Evolutionary conservation across 2,113 vertebrate genomes (phyloP), one percentile per base, ranked within the genome.

Genomic region (Peucedramus taeniatus): DNA sequence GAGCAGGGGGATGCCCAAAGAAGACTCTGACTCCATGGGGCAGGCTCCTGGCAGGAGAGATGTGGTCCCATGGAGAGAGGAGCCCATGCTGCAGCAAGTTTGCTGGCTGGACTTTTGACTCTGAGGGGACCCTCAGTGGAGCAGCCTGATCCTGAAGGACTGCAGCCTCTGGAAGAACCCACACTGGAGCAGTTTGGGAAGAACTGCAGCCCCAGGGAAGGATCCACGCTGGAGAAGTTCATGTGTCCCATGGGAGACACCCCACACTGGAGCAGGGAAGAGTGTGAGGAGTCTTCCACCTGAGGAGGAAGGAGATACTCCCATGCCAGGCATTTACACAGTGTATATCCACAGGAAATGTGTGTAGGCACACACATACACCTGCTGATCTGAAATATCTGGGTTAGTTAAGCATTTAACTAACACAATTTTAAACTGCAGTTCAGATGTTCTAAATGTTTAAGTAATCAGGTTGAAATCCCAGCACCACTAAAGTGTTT

Each of bases 321-420:
- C 68, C 37, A 23, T 1, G 10, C 19, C 3, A 39, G 7, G 20
- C 39, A 11, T 19, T 54, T 4, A n/a, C 30, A 9, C 28, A 9
- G 11, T 9, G 27, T 10, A 9, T 27, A 63, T 4, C 63, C 45
- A 28, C 12, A 30, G 75, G 21, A 51, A 54, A 11, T 1, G 40
- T 20, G 19, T 17, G 20, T 1, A 6, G 2, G 37, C 8, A 50
- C 50, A 39, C 30, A 23, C 42, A 15, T 1, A 35, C 20, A 39
- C 33, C 65, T 47, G 35, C 69, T 4, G 1, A 47, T 24, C 57
- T 19, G 10, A 37, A 76, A 23, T 26, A 68, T 7, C 56, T 40
- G 78, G 51, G 95, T 94, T 88, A 92, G 94, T 42, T 76, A 72
- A 53, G 83, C 81, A 84, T 87, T 94, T 96, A 90, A 95, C 66